These are phyloP conservation scores for Muricea muricata DNA, from an alignment of 92 coral and sea anemone genomes.

Conservation along the genomic window DNA sequence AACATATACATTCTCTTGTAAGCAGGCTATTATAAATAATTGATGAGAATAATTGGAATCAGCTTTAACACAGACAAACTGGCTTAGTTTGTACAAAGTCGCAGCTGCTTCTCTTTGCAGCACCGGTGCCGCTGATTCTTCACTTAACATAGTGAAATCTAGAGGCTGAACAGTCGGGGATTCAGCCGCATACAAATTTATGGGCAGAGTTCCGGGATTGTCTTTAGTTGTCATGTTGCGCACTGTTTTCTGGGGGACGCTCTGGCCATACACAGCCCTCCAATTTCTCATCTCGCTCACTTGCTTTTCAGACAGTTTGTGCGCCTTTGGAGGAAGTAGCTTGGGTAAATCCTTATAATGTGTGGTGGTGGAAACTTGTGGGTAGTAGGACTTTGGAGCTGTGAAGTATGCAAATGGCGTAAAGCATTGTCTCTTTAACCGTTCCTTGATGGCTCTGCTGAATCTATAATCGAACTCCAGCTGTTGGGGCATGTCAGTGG, in stretches of 20 bases:
- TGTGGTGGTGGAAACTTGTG: constrained; percentile 61
- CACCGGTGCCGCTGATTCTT: constrained; percentile 56
- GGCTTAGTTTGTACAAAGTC: constrained; percentile 51
- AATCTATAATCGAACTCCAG: constrained; percentile 69
- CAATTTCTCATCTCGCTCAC: constrained; percentile 66
- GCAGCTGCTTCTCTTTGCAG: constrained; percentile 48
- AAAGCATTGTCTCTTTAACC: constrained; percentile 55
- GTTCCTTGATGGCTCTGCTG: constrained; percentile 63
- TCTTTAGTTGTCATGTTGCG: constrained; percentile 69
- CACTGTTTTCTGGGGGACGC: constrained; percentile 76
- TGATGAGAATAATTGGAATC: constrained; percentile 55
- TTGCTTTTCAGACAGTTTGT: constrained; percentile 50
- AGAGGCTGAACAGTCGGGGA: constrained; percentile 62
- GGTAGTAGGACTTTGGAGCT: constrained; percentile 58
- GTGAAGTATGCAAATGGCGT: constrained; percentile 57
- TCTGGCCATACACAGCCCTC: constrained; percentile 71
- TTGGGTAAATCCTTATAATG: constrained; percentile 68
- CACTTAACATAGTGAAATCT: constrained; percentile 60
- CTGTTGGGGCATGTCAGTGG: constrained; percentile 57
- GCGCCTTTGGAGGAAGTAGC: constrained; percentile 62
- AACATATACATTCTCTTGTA: constrained; percentile 67
- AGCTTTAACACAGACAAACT: constrained; percentile 67
- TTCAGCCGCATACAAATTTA: constrained; percentile 70
- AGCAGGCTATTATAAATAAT: constrained; percentile 59
- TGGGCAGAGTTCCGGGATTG: constrained; percentile 74